A percentile compares a stretch with the other conserved stretches of the same genome.
Conservation (phyloP, 2,113 vertebrate genomes). For the Myotis yumanensis region DNA sequence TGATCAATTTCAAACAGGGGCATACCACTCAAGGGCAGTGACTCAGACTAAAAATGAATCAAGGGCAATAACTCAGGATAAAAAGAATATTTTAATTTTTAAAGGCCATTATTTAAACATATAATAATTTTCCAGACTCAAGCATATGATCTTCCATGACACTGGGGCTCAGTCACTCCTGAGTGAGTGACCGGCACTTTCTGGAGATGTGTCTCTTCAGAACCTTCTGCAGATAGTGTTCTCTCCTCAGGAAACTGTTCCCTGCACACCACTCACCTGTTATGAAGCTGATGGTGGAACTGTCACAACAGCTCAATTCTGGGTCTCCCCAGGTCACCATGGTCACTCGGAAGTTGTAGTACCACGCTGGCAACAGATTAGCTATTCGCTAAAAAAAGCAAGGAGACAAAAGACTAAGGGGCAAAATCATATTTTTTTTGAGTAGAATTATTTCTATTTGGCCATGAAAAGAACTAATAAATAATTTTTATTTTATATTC, state of each 20-base stretch:
- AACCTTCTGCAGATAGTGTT: background rate
- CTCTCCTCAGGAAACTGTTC: rapidly evolving
- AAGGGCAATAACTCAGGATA: background rate
- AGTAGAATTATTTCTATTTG: background rate
- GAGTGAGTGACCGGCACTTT: background rate
- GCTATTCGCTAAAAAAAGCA: slow-evolving; percentile 88
- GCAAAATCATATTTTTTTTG: background rate
- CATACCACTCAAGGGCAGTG: background rate
- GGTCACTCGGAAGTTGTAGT: slow-evolving; percentile 96
- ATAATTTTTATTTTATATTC: slow-evolving; percentile 23
- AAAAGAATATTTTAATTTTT: background rate
- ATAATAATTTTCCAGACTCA: background rate
- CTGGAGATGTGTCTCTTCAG: background rate
- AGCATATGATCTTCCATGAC: background rate
- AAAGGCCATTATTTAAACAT: background rate
- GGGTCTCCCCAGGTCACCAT: slow-evolving; percentile 98
- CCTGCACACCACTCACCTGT: slow-evolving; percentile 86
- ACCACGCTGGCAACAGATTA: slow-evolving; percentile 95
- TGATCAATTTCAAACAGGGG: background rate
- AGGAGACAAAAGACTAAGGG: slow-evolving; percentile 44
- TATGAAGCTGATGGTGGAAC: slow-evolving; percentile 93
- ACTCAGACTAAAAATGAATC: slow-evolving; percentile 5
- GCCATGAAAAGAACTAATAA: background rate
- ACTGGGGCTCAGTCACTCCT: background rate
- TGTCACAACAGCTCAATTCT: slow-evolving; percentile 93